Evolutionary conservation across 1,140 invertebrate species (phyloP), one percentile per base, ranked within the genome.

Genomic region (Drosophila navojoa): DNA sequence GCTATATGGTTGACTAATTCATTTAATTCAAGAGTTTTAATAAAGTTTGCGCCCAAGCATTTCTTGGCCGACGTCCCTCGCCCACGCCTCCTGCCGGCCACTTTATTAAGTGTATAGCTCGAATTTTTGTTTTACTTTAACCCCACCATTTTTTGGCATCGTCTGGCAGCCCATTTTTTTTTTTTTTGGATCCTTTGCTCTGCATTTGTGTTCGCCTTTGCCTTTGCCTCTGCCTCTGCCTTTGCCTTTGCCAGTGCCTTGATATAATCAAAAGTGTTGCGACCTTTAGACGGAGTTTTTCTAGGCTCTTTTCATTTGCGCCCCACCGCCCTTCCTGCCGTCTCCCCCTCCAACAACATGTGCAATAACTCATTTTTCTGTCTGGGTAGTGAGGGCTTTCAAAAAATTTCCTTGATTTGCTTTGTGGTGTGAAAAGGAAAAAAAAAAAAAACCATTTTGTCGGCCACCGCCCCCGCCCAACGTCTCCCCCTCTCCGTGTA

Each of bases 21-120:
- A 87, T 87, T 87, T 87, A 87, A 87, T 87, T 87, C 84, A 89
- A 87, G 84, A 87, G 84, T 87, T 87, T 87, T 87, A 87, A 87
- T 87, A 87, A 87, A 87, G 84, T 87, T 87, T 87, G 79, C 81
- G 76, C 81, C 67, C 76, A 54, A 82, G 72, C 76, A 79, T 87
- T 87, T 82, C 77, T 72, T 71, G 68, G 62, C 49, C 62, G 44
- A 67, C 71, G 52, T 47, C 32, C 70, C 67, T 16, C 38, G 73
- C 35, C 35, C 35, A 49, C 11, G 44, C 9, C 42, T 9, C 15
- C 15, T 62, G 38, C 72, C 70, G 69, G 79, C 76, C 76, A 82
- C 84, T 87, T 87, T 87, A 87, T 87, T 89, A 87, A 80, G 85
- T 79, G 85, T 80, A 77, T 70, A 89, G 79, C 79, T 66, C 40